Base-by-base conservation (phyloP, 2,888 invertebrate species). In the Silvanus unidentatus region DNA sequence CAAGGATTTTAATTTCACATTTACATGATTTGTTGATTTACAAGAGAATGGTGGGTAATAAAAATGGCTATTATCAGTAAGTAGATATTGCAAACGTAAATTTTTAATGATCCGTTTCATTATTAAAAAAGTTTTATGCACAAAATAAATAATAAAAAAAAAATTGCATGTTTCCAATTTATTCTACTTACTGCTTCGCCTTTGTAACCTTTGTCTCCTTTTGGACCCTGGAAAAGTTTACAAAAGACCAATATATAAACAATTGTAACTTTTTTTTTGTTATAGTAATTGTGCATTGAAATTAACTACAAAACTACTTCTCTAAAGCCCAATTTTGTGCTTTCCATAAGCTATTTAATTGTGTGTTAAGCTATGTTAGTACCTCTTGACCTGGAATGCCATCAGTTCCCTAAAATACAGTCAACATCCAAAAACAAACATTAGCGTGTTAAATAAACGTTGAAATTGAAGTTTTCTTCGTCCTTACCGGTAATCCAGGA, bases 351-450 rank as follows among this genome's bases (percentile, higher is more conserved):
- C 14, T 12, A 32, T 32, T 32, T 12, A 32, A 32, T 16, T 37
- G 11, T 9, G 15, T 13, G 16, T 37, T 44, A 54, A 40, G 39
- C 30, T 47, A 52, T 64, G 10, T 9, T 59, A 60, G 75, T 78
- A 88, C 88, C 86, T 91, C 89, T 77, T 84, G 83, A 68, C 92
- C 92, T 64, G 92, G 92, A 69, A 93, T 93, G 66, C 92, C 92
- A 72, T 93, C 92, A 51, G 92, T 93, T 64, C 92, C 93, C 92
- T 92, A 80, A 69, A 82, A 81, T 63, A 63, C 32, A 49, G 37
- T 13, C 8, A 22, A 47, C 46, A 45, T 44, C 9, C 14, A 35
- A 34, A 42, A 16, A 36, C 16, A 39, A 22, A 39, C 8, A 22
- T 22, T 22, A 22, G 22, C 8, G 3, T 22, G 8, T 22, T 22